Percentiles rank a stretch among this genome's conserved stretches.
Evolutionary conservation across 2,113 vertebrate species (phyloP).

Genomic region (Scomber japonicus): DNA sequence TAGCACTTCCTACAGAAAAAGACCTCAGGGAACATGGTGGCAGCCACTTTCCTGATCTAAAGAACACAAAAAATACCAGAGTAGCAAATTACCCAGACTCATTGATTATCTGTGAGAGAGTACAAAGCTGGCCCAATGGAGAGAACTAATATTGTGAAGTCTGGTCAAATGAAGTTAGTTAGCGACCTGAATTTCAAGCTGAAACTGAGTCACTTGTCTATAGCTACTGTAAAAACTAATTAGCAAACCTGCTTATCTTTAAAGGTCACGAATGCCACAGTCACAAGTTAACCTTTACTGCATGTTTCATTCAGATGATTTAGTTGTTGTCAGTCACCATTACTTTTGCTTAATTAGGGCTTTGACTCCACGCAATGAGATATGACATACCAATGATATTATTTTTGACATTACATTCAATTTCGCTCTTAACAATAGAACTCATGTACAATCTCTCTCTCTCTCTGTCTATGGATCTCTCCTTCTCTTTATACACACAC

Average conservation of each 20-base stretch:
- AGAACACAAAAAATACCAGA: too few relatives aligned
- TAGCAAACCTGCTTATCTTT: background rate
- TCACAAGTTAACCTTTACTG: slow-evolving; percentile 1
- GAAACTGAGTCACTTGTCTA: too few relatives aligned
- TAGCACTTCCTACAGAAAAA: too few relatives aligned
- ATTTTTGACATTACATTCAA: background rate
- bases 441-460: background rate
- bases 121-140: background rate
- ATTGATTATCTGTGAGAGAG: background rate
- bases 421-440: background rate
- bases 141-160: background rate
- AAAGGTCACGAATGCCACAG: background rate
- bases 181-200: background rate
- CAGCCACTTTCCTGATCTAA: too few relatives aligned
- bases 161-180: background rate
- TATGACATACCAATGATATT: background rate
- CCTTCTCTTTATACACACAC: background rate
- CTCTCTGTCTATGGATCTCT: background rate
- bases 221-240: too few relatives aligned
- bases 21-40: too few relatives aligned
- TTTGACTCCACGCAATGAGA: background rate
- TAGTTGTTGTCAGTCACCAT: background rate
- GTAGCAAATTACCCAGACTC: background rate
- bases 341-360: background rate
- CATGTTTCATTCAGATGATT: background rate